Evolutionary conservation across 2,888 invertebrate species (phyloP).

Genomic region (Eupithecia dodoneata): DNA sequence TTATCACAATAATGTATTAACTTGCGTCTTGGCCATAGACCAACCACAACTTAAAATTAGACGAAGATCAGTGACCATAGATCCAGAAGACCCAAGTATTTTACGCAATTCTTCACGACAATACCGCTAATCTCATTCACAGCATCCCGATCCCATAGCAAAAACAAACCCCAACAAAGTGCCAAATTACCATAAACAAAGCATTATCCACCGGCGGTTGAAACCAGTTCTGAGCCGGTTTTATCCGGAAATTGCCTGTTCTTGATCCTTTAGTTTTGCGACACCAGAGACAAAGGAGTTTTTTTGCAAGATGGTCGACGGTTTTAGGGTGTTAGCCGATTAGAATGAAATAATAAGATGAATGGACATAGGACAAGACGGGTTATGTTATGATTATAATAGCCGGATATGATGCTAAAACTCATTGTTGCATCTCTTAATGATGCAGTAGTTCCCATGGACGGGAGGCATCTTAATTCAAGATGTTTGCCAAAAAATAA

Average conservation of each 20-base stretch:
- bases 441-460: constrained; percentile 37
- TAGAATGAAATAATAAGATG: constrained; percentile 61
- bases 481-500: too few species aligned
- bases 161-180: constrained; percentile 71
- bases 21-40: not conserved
- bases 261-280: constrained; percentile 67
- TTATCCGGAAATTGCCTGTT: constrained; percentile 65
- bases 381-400: constrained; percentile 51
- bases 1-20: too few species aligned
- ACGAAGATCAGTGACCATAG: not conserved
- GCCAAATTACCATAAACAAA: constrained; percentile 83
- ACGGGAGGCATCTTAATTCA: not conserved
- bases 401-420: constrained; percentile 48
- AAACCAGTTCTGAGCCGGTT: constrained; percentile 73
- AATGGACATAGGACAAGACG: constrained; percentile 54
- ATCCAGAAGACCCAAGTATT: not conserved
- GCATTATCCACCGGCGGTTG: constrained; percentile 68
- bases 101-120: constrained; percentile 46
- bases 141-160: constrained; percentile 72
- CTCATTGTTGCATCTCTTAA: constrained; percentile 46
- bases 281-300: constrained; percentile 75
- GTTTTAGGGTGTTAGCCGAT: constrained; percentile 67
- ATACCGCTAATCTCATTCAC: constrained; percentile 69
- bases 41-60: not conserved
- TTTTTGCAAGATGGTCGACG: constrained; percentile 60